phyloP scores from a whole-genome alignment of 37 sponge, comb jelly and placozoan genomes.

The Crambe crambe region DNA sequence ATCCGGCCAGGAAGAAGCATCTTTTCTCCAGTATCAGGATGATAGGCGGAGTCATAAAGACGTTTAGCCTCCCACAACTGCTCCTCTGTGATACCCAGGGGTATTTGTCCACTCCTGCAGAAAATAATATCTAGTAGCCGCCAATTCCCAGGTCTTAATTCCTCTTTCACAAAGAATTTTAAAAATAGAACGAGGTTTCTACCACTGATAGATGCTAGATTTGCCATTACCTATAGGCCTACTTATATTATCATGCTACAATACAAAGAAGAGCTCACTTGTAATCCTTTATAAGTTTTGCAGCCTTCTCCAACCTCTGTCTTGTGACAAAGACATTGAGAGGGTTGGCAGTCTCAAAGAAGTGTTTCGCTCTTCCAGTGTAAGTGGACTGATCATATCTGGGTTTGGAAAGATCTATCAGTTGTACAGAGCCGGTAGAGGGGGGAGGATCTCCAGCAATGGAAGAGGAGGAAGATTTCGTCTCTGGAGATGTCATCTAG shows the following conservation, averaged over 20 bases:
- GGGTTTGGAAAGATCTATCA: conserved; percentile 85
- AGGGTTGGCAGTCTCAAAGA: conserved; percentile 86
- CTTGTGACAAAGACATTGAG: conserved; percentile 72
- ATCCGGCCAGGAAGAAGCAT: conserved; percentile 93
- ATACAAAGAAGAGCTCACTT: too few relatives aligned
- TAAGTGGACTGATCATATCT: conserved; percentile 86
- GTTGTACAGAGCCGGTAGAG: too few relatives aligned
- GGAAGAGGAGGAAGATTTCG: too few relatives aligned
- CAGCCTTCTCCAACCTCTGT: conserved; percentile 73
- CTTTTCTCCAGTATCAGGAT: conserved; percentile 96
- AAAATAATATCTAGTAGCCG: too few relatives aligned
- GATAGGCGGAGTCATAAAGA: conserved; percentile 93
- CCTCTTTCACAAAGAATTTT: too few relatives aligned
- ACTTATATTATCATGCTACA: too few relatives aligned
- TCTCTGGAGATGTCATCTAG: too few relatives aligned
- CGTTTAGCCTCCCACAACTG: conserved; percentile 88
- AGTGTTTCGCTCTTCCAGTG: conserved; percentile 88
- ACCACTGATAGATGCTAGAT: too few relatives aligned
- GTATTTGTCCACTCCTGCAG: conserved; percentile 24
- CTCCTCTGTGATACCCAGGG: conserved; percentile 79
- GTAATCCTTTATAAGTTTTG: conserved; percentile 67
- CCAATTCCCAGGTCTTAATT: too few relatives aligned
- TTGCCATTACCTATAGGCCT: too few relatives aligned
- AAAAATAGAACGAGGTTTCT: too few relatives aligned
- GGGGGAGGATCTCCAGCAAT: too few relatives aligned